phyloP scores from a whole-genome alignment of 1,140 invertebrate genomes.

The Drosophila elegans region DNA sequence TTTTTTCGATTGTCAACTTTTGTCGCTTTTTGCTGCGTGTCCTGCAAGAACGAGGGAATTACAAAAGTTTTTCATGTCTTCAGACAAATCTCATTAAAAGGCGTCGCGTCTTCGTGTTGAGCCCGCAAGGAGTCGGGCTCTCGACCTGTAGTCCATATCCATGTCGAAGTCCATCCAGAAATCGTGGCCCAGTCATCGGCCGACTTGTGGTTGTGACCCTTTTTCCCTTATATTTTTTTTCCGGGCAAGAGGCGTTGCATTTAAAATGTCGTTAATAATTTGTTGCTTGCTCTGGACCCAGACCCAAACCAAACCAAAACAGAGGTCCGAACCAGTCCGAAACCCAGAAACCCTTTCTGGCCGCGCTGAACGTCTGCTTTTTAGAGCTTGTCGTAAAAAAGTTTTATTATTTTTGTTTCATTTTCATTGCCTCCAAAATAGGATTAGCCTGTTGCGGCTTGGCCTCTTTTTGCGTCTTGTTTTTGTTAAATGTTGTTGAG shows the following conservation, averaged over 20 bases:
- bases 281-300: conserved; percentile 60
- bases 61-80: conserved; percentile 79
- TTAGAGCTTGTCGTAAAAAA: conserved; percentile 72
- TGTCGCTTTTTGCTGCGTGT: conserved; percentile 68
- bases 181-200: conserved; percentile 49
- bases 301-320: conserved; percentile 11
- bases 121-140: conserved; percentile 43
- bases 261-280: conserved; percentile 84
- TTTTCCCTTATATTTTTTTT: conserved; percentile 36
- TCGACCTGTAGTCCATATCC: conserved; percentile 4
- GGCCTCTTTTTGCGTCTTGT: conserved; percentile 34
- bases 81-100: conserved; percentile 83
- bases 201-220: conserved; percentile 42
- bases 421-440: conserved; percentile 71
- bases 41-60: conserved; percentile 70
- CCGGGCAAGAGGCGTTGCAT: conserved; percentile 70
- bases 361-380: conserved; percentile 16
- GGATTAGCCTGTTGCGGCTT: conserved; percentile 68
- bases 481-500: conserved; percentile 8
- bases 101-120: conserved; percentile 67
- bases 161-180: conserved; percentile 42
- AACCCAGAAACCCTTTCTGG: conserved; percentile 37
- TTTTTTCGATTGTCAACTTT: conserved; percentile 21
- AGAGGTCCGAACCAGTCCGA: conserved; percentile 5
- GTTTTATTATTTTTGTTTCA: conserved; percentile 79